phyloP scores from a whole-genome alignment of 2,888 invertebrate genomes.

The Cabera pusaria region DNA sequence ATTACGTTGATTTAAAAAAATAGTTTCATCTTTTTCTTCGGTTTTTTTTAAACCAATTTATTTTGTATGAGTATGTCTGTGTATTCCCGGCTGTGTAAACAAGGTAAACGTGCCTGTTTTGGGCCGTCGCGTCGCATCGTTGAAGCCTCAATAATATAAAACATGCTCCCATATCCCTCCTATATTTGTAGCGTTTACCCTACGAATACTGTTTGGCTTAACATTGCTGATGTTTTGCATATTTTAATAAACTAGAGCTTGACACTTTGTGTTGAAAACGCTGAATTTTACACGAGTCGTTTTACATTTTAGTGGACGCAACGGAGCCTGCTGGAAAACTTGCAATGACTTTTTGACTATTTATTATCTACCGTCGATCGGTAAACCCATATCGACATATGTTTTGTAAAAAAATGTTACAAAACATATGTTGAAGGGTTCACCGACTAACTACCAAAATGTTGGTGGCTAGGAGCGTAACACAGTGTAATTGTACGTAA shows the following conservation, averaged over 20 bases:
- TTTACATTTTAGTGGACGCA: too few species aligned
- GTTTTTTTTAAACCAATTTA: slow-evolving; percentile 30
- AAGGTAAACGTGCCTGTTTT: slow-evolving; percentile 58
- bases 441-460: too few species aligned
- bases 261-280: slow-evolving; percentile 2
- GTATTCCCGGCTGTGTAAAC: slow-evolving; percentile 52
- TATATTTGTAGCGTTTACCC: slow-evolving; percentile 55
- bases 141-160: slow-evolving; percentile 79
- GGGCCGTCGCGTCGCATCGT: too few species aligned
- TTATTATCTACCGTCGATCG: too few species aligned
- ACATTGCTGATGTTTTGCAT: slow-evolving; percentile 24
- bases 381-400: too few species aligned
- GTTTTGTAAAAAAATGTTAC: too few species aligned
- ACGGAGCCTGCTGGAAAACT: too few species aligned
- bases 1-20: slow-evolving; percentile 1
- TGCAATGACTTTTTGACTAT: too few species aligned
- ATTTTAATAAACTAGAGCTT: slow-evolving; percentile 20
- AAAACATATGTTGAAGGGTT: too few species aligned
- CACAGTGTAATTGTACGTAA: too few species aligned
- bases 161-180: slow-evolving; percentile 64
- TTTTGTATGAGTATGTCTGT: slow-evolving; percentile 40
- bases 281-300: too few species aligned
- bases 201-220: slow-evolving; percentile 36
- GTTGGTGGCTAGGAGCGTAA: too few species aligned
- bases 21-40: background rate